phyloP scores from a whole-genome alignment of 1,140 invertebrate genomes.

The Dinothrombium tinctorium region DNA sequence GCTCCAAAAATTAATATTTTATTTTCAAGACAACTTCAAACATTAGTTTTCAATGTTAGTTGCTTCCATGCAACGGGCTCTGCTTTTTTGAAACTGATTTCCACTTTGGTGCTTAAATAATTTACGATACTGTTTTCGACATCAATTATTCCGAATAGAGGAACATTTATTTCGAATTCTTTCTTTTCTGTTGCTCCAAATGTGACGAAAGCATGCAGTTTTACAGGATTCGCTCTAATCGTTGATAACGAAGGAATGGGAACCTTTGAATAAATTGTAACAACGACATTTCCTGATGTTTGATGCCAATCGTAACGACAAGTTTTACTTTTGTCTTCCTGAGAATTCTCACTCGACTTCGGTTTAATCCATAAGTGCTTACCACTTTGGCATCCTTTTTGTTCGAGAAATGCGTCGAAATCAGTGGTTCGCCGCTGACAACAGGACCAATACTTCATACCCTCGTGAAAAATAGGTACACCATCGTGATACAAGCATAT shows the following conservation, averaged over 20 bases:
- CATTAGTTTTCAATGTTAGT: no score
- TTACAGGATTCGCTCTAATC: conserved; percentile 61
- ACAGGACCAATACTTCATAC: conserved; percentile 93
- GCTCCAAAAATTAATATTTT: no score
- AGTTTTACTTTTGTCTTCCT: conserved; percentile 31
- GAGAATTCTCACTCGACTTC: conserved; percentile 15
- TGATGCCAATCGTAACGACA: conserved; percentile 87
- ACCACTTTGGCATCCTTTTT: conserved; percentile 39
- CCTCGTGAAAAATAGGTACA: conserved; percentile 85
- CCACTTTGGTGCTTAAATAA: conserved; percentile 78
- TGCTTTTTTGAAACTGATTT: conserved; percentile 72
- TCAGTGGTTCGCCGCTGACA: conserved; percentile 90
- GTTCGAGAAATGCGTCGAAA: conserved; percentile 86
- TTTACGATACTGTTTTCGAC: conserved; percentile 35
- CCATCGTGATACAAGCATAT: conserved; percentile 67
- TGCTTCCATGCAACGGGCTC: conserved; percentile 58
- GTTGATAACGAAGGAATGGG: conserved; percentile 47
- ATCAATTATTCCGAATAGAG: conserved; percentile 51
- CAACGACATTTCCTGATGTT: conserved; percentile 48
- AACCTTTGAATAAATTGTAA: conserved; percentile 72
- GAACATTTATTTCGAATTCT: conserved; percentile 51
- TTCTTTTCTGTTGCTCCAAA: conserved; percentile 44
- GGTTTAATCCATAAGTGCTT: conserved; percentile 59
- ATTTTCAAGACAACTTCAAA: no score
- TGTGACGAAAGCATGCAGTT: conserved; percentile 43